Evolutionary conservation across 2,888 invertebrate species (phyloP).

Genomic region (Boloria euphrosyne): DNA sequence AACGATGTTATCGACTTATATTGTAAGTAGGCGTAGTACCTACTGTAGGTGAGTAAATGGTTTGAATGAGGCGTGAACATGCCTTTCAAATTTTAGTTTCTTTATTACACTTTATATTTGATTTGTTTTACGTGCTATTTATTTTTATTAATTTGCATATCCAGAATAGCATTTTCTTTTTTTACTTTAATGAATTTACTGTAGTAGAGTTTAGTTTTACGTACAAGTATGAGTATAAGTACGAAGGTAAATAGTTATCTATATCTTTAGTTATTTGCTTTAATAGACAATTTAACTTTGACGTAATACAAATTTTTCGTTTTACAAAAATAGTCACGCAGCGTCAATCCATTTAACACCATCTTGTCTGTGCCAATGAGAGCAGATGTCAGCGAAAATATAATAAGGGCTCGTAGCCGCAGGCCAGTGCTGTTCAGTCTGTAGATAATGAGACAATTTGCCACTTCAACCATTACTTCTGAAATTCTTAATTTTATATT

Average conservation of each 20-base stretch:
- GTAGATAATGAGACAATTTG: constrained; percentile 34
- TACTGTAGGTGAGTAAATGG: neutral
- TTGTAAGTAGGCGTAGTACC: neutral
- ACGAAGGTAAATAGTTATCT: too few species aligned
- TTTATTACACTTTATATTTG: too few species aligned
- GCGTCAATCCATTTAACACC: constrained; percentile 31
- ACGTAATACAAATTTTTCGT: too few species aligned
- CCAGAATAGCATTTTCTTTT: too few species aligned
- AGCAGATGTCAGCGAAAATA: constrained; percentile 57
- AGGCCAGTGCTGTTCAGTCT: constrained; percentile 38
- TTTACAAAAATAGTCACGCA: constrained; percentile 14
- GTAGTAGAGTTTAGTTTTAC: too few species aligned
- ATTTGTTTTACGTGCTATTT: too few species aligned
- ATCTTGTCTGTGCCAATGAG: constrained; percentile 32
- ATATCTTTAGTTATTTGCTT: too few species aligned
- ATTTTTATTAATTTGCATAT: too few species aligned
- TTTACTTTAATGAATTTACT: too few species aligned
- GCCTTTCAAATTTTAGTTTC: too few species aligned
- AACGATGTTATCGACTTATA: constrained; percentile 2
- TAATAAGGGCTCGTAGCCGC: constrained; percentile 56
- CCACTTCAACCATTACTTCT: constrained; percentile 19
- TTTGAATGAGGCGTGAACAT: neutral
- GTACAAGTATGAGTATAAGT: too few species aligned
- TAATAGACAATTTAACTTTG: too few species aligned
- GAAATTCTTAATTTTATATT: neutral